These are phyloP conservation scores for Danio aesculapii DNA, from an alignment of 2,797 vertebrate genomes.

Conservation along the genomic window DNA sequence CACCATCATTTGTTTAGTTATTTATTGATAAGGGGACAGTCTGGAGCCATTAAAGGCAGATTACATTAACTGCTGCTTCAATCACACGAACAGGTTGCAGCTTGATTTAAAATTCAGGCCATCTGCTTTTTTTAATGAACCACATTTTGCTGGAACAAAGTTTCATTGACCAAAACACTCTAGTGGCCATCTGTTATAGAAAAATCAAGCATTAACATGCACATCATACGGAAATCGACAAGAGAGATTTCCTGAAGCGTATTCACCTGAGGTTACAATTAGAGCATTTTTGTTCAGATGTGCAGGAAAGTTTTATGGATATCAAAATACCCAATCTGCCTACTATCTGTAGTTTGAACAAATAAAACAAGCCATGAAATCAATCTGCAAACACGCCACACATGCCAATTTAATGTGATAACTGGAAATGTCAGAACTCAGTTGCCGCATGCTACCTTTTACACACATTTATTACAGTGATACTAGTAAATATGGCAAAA, in stretches of 20 bases:
- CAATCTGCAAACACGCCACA: not conserved
- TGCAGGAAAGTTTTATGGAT: conserved; percentile 1
- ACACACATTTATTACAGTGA: too few species aligned
- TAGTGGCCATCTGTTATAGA: conserved; percentile 7
- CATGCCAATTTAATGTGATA: not conserved
- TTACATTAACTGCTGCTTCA: conserved; percentile 27
- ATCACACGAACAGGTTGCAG: conserved; percentile 40
- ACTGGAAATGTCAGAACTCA: not conserved
- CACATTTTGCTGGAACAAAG: conserved; percentile 35
- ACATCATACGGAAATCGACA: conserved; percentile 1
- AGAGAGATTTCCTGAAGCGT: not conserved
- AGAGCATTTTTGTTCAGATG: not conserved
- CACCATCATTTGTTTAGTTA: conserved; percentile 39
- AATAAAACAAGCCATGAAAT: not conserved
- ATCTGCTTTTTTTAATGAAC: conserved; percentile 56
- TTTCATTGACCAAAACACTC: conserved; percentile 35
- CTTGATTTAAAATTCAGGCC: conserved; percentile 43
- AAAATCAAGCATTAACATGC: not conserved
- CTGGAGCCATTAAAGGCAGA: conserved; percentile 23
- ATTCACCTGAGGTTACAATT: not conserved
- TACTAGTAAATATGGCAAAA: too few species aligned
- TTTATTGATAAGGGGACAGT: conserved; percentile 13
- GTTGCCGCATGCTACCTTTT: too few species aligned
- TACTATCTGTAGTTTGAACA: not conserved
- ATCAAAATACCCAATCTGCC: not conserved